Percentiles rank a stretch among this genome's conserved stretches.
phyloP scores from a whole-genome alignment of 2,797 vertebrate species.

The Pteronotus mesoamericanus region DNA sequence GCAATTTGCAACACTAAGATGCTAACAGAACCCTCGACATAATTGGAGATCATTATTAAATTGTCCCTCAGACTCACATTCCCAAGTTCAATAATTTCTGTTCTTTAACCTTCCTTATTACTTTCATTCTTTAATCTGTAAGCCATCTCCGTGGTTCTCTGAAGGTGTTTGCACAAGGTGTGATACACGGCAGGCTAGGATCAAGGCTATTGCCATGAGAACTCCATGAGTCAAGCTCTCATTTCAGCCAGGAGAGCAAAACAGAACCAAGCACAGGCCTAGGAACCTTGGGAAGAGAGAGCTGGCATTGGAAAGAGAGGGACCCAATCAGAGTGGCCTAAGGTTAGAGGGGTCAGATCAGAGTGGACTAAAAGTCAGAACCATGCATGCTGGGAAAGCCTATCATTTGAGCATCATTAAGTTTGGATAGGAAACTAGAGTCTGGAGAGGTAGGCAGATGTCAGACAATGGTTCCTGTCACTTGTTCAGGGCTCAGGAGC shows the following conservation, averaged over 20 bases:
- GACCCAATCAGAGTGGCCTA: background rate
- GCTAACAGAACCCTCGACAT: background rate
- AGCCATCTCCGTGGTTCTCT: background rate
- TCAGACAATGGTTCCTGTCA: accelerated
- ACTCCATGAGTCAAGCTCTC: background rate
- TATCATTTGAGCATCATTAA: background rate
- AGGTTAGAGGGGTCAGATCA: background rate
- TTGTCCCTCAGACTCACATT: slow-evolving; percentile 29
- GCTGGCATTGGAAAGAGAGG: background rate
- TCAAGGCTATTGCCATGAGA: background rate
- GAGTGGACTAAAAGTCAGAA: background rate
- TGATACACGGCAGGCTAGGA: background rate
- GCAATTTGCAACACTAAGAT: slow-evolving; percentile 34
- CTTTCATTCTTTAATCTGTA: slow-evolving; percentile 9
- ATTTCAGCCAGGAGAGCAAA: background rate
- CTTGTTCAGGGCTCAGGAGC: background rate
- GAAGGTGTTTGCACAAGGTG: background rate
- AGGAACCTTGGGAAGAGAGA: background rate
- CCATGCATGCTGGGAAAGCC: background rate
- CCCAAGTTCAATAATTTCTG: slow-evolving; percentile 30
- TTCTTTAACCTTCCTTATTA: slow-evolving; percentile 41
- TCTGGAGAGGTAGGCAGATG: too few relatives aligned
- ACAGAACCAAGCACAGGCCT: background rate
- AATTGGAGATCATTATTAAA: slow-evolving; percentile 56
- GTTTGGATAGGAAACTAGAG: background rate